A percentile compares a stretch with the other conserved stretches of the same genome.
These are phyloP conservation scores for Babylonia areolata DNA, from an alignment of 1,140 invertebrate genomes.

Conservation along the genomic window DNA sequence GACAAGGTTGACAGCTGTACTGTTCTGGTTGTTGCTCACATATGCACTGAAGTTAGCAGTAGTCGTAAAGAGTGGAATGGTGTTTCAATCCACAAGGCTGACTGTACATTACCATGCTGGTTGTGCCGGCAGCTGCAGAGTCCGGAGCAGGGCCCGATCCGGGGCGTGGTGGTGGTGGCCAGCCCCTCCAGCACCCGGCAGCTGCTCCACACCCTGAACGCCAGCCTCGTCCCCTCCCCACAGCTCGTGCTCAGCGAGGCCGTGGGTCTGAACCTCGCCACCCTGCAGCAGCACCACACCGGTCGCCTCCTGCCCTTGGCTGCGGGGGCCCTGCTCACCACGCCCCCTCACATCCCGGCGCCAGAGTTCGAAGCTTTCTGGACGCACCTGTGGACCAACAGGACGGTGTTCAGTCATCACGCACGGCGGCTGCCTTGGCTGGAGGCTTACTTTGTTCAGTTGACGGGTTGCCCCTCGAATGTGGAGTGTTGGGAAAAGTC, in stretches of 20 bases:
- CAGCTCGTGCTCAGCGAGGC: conserved; percentile 14
- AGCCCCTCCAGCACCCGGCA: neutral
- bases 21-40: too few species aligned
- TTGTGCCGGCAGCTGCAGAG: conserved; percentile 8
- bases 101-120: too few species aligned
- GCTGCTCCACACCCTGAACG: neutral
- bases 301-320: neutral
- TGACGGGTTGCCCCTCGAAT: neutral
- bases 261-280: neutral
- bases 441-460: neutral
- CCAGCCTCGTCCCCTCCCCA: neutral
- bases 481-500: neutral
- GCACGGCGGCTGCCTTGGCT: conserved; percentile 13
- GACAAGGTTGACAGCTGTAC: too few species aligned
- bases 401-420: neutral
- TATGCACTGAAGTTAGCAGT: too few species aligned
- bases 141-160: conserved; percentile 2
- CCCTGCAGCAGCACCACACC: neutral
- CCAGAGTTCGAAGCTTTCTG: neutral
- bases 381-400: conserved; percentile 13
- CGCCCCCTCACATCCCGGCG: neutral
- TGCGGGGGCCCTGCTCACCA: neutral
- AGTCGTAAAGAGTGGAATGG: too few species aligned
- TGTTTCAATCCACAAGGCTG: too few species aligned
- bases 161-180: conserved; percentile 9